phyloP scores from a whole-genome alignment of 2,113 vertebrate genomes.

The Merops nubicus region DNA sequence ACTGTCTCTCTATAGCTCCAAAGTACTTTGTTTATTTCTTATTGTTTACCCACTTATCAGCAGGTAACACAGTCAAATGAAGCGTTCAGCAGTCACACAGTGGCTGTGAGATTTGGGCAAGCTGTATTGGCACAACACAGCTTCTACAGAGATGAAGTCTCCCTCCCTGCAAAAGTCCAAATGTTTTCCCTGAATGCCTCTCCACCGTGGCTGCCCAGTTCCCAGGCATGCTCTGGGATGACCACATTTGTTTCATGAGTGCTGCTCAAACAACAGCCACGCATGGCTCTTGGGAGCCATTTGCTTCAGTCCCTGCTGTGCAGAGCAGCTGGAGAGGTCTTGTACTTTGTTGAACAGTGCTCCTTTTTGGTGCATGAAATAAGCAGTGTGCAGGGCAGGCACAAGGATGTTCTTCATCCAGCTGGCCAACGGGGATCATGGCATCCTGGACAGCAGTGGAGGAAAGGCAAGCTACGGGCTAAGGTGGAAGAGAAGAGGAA shows the following conservation, averaged over 20 bases:
- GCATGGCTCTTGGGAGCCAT: rapidly evolving
- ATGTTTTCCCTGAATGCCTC: not conserved
- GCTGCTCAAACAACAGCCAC: not conserved
- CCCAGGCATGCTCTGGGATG: not conserved
- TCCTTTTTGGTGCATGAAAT: not conserved
- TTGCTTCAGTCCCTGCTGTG: not conserved
- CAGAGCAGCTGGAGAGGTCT: not conserved
- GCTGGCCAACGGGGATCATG: not conserved
- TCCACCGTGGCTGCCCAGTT: not conserved
- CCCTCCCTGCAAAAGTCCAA: not conserved
- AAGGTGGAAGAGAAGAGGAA: not conserved
- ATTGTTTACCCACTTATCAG: not conserved
- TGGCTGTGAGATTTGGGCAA: not conserved
- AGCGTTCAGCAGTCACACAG: not conserved
- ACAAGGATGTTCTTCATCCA: rapidly evolving
- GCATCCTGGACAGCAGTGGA: not conserved
- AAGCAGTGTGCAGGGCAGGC: not conserved
- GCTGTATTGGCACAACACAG: not conserved
- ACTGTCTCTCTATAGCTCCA: not conserved
- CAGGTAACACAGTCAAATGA: not conserved
- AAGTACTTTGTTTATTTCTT: not conserved
- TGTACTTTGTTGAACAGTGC: not conserved
- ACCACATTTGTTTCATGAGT: not conserved
- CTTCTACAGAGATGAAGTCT: not conserved
- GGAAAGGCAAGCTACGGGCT: not conserved